Evolutionary conservation across 2,888 invertebrate genomes (phyloP).

Genomic region (Leptura quadrifasciata): DNA sequence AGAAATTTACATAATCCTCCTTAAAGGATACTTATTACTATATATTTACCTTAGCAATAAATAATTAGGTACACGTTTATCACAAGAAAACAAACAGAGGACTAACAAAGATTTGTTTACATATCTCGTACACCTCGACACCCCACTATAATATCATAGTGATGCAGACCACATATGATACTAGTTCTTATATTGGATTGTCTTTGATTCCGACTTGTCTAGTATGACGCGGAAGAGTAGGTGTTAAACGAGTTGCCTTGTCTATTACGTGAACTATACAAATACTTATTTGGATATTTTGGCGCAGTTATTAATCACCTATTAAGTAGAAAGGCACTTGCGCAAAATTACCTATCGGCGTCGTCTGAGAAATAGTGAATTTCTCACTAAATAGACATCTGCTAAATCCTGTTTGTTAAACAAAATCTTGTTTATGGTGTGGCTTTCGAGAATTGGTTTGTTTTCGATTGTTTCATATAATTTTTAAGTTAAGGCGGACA

Average conservation of each 20-base stretch:
- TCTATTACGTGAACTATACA: slow-evolving; percentile 7
- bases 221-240: neutral
- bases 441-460: neutral
- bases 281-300: slow-evolving; percentile 24
- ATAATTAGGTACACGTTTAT: slow-evolving; percentile 9
- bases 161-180: neutral
- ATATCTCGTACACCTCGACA: neutral
- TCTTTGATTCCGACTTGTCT: neutral
- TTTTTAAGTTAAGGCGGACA: neutral
- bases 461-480: neutral
- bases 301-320: slow-evolving; percentile 11
- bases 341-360: neutral
- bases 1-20: neutral
- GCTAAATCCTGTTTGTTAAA: neutral
- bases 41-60: slow-evolving; percentile 15
- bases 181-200: slow-evolving; percentile 14
- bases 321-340: neutral
- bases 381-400: neutral
- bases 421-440: neutral
- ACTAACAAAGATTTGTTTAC: slow-evolving; percentile 15
- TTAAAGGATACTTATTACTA: neutral
- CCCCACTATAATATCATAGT: slow-evolving; percentile 1
- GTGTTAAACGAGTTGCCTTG: neutral
- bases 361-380: neutral
- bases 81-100: slow-evolving; percentile 11